These are phyloP conservation scores for Centropus bengalensis DNA, from an alignment of 2,113 vertebrate genomes.

Conservation along the genomic window DNA sequence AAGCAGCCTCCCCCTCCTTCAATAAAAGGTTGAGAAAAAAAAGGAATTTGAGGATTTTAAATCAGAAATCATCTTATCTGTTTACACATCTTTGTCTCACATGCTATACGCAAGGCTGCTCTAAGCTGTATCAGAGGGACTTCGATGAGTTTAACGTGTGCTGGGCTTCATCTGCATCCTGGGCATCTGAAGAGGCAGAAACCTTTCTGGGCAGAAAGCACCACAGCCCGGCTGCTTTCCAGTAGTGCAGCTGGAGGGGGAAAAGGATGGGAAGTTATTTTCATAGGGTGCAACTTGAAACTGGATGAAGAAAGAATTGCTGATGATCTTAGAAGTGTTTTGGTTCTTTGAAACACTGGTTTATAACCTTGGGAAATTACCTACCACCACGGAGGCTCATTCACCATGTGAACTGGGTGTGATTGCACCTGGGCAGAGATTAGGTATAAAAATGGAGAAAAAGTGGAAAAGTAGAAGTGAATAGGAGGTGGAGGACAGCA, in stretches of 20 bases:
- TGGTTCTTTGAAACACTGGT: rapidly evolving
- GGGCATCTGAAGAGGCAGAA: not conserved
- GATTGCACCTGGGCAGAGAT: not conserved
- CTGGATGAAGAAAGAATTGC: not conserved
- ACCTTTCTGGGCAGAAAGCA: not conserved
- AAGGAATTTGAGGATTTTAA: not conserved
- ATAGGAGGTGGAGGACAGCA: not conserved
- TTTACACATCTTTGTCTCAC: not conserved
- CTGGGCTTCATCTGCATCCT: not conserved
- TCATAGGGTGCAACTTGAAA: not conserved
- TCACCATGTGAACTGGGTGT: rapidly evolving
- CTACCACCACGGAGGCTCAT: not conserved
- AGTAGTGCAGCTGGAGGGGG: not conserved
- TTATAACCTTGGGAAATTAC: not conserved
- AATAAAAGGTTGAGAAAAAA: not conserved
- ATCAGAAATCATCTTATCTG: not conserved
- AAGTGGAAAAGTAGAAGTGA: not conserved
- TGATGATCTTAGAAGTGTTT: not conserved
- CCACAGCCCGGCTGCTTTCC: not conserved
- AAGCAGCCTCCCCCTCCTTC: not conserved
- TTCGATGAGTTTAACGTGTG: not conserved
- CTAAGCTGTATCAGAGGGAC: not conserved
- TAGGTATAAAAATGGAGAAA: not conserved
- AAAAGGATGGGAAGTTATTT: not conserved
- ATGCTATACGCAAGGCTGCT: not conserved